Evolutionary conservation across 2,797 vertebrate species (phyloP).

Genomic region (Apogon talboti): DNA sequence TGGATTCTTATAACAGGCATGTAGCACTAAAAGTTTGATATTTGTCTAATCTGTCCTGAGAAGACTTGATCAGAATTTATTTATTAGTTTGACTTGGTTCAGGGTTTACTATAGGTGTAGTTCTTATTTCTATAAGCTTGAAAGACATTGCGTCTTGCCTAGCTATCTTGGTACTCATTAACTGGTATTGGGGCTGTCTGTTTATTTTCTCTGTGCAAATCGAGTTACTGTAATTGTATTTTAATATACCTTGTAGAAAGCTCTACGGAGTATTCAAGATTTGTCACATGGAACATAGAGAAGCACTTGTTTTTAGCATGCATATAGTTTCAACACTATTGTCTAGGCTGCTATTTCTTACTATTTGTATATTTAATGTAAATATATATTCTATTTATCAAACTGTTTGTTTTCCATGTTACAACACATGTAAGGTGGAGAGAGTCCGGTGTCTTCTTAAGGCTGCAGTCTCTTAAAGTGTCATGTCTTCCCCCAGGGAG

Average conservation of each 20-base stretch:
- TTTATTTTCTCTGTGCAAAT: slow-evolving; percentile 78
- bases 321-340: slow-evolving; percentile 87
- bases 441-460: slow-evolving; percentile 69
- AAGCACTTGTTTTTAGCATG: slow-evolving; percentile 88
- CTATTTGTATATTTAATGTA: slow-evolving; percentile 88
- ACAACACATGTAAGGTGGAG: slow-evolving; percentile 57
- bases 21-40: slow-evolving; percentile 78
- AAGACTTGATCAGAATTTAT: slow-evolving; percentile 89
- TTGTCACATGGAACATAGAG: slow-evolving; percentile 80
- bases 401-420: slow-evolving; percentile 66
- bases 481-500: slow-evolving; percentile 63
- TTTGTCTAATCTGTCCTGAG: slow-evolving; percentile 86
- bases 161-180: slow-evolving; percentile 78
- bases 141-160: slow-evolving; percentile 66
- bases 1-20: slow-evolving; percentile 54
- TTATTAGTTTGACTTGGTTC: slow-evolving; percentile 87
- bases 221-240: slow-evolving; percentile 81
- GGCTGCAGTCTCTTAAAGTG: slow-evolving; percentile 63
- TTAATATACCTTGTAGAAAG: slow-evolving; percentile 74
- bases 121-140: slow-evolving; percentile 73
- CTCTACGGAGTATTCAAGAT: slow-evolving; percentile 72
- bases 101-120: slow-evolving; percentile 82
- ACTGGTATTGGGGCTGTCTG: slow-evolving; percentile 74
- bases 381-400: slow-evolving; percentile 88
- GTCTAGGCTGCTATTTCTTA: slow-evolving; percentile 90